Evolutionary conservation across 2,888 invertebrate genomes (phyloP).

Genomic region (Mesochorus sp.): DNA sequence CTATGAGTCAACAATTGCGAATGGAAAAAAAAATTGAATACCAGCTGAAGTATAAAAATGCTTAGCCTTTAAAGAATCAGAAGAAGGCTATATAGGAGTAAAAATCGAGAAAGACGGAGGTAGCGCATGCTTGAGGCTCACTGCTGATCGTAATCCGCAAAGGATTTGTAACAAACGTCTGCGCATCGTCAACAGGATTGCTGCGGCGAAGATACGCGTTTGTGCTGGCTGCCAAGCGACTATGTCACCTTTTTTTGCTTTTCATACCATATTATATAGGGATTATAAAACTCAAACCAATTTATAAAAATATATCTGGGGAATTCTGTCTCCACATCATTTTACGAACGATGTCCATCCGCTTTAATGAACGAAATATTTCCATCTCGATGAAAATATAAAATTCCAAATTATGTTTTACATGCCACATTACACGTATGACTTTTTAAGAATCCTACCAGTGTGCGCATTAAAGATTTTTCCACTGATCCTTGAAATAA

Average conservation of each 20-base stretch:
- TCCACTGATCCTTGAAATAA: too few relatives aligned
- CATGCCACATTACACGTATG: too few relatives aligned
- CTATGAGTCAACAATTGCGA: constrained; percentile 55
- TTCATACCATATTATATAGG: neutral
- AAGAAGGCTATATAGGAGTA: neutral
- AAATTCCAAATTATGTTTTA: too few relatives aligned
- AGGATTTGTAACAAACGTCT: constrained; percentile 68
- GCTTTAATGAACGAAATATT: too few relatives aligned
- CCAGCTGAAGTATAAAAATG: neutral
- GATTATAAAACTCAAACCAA: too few relatives aligned
- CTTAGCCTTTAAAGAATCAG: constrained; percentile 17
- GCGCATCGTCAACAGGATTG: constrained; percentile 60
- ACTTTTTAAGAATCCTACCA: too few relatives aligned
- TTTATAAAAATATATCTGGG: too few relatives aligned
- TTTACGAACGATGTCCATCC: too few relatives aligned
- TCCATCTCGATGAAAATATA: too few relatives aligned
- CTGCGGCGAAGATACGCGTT: constrained; percentile 21
- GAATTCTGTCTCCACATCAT: too few relatives aligned
- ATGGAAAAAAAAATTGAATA: constrained; percentile 24
- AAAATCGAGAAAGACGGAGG: constrained; percentile 19
- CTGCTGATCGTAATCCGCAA: constrained; percentile 64
- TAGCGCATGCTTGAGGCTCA: constrained; percentile 20
- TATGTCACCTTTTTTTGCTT: constrained; percentile 12
- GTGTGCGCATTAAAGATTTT: too few relatives aligned
- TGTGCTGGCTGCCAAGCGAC: constrained; percentile 1